Base-by-base conservation (phyloP, 2,888 invertebrate genomes). In the Nomada lathburiana region DNA sequence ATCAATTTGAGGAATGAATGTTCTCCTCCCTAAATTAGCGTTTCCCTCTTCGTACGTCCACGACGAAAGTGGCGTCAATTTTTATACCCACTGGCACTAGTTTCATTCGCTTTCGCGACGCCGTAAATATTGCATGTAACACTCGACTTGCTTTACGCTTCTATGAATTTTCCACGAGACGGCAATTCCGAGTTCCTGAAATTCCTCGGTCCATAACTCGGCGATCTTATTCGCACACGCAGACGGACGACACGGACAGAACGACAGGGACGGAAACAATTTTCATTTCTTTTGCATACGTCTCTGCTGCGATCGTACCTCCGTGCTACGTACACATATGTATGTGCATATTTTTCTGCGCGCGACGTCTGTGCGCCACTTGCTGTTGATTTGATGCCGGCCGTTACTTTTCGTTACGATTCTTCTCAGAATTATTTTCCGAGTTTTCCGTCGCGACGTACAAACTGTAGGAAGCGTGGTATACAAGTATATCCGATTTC, bases 131-230 rank as follows among this genome's bases (percentile, higher is more conserved):
- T 76, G 29, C 52, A 65, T 59, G 76, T 69, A 79, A 79, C 79
- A 65, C 76, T 70, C 79, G 64, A 76, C 76, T 78, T 60, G 76
- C 53, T 76, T 79, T 70, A 70, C 76, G 79, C 52, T 79, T 79
- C 76, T 76, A 76, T 70, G 79, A 76, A 79, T 79, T 70, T 52
- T 76, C 59, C 79, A 53, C 76, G 76, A 57, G 69, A 69, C 59
- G 44, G 76, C 79, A 70, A 76, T 79, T 76, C 65, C 76, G 69
- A 76, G 76, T 79, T 65, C 70, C 65, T 75, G 69, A 70, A 76
- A 76, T 79, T 79, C 79, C 70, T 47, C 59, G 79, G 76, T 79
- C 64, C 79, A 79, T 79, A 76, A 76, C 76, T 79, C 70, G 76
- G 9, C 59, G 76, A 79, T 76, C 79, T 79, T 76, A 79, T 70